Base-by-base conservation (phyloP, 2,797 vertebrate genomes). In the Phoeniculus purpureus region DNA sequence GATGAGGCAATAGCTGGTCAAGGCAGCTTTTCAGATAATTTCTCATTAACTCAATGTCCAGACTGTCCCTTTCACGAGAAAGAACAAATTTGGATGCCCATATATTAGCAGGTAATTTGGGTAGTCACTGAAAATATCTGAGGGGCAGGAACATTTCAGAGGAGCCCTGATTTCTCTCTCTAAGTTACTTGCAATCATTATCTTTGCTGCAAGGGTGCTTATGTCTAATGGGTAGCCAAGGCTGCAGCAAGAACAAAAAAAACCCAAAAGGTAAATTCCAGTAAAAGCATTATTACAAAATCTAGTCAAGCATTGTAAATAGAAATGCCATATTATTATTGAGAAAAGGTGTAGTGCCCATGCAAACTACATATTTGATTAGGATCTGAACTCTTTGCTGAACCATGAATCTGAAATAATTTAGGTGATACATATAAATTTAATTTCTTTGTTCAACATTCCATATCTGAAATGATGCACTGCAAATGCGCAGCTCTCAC, bases 381-480 rank as follows among this genome's bases (percentile, higher is more conserved):
- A 98, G 87, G 94, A 97, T 96, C 96, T 97, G 96, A 97, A 97
- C 95, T 97, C 97, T 97, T 97, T 95, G 93, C 95, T 97, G 97
- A 98, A 98, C 96, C 96, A 94, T 97, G 96, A 97, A 98, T 97
- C 93, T 93, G 76, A 98, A 97, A 97, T 97, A 97, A 97, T 97
- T 97, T 96, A 97, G 96, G 95, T 96, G 95, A 97, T 97, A 97
- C 96, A 97, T 97, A 97, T 97, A 97, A 97, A 98, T 98, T 97
- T 97, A 97, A 98, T 98, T 98, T 97, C 96, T 97, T 97, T 97
- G 96, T 97, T 98, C 97, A 97, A 93, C 95, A 93, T 94, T 96
- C 93, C 96, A 96, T 92, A 96, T 95, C 92, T 94, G 96, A 96
- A 95, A 96, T 47, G 87, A 97, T 95, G 93, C 94, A 89, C 92